Base-by-base conservation (phyloP, 53 echinoderm and acorn worm genomes). In the Holothuria scabra region DNA sequence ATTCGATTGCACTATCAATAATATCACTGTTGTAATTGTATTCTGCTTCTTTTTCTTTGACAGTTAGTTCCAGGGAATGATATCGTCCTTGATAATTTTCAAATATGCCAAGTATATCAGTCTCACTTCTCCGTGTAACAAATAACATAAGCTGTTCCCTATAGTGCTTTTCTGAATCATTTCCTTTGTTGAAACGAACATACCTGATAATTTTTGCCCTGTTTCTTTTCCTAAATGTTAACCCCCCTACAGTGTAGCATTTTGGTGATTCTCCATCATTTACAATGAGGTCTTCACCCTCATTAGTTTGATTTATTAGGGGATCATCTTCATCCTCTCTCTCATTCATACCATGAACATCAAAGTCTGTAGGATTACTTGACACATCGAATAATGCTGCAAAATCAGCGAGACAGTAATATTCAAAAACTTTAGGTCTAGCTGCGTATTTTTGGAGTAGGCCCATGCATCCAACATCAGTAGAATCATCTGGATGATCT, bases 361-460 rank as follows among this genome's bases (percentile, higher is more conserved):
- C 75, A 22, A 28, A 55, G 10, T 71, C 80, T 60, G 12, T 84
- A 74, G 12, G 18, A 59, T 68, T 87, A 46, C 31, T 41, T 35
- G 35, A 70, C 55, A 57, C 59, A 87, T 55, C 56, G 23, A 44
- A 84, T 22, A 11, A 62, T n/a, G 84, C 33, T 46, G 72, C 78
- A 83, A 58, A 86, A 29, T 86, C 79, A 41, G 86, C 86, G 12
- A 86, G 57, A 75, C 86, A 86, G 21, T 74, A 86, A 32, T n/a
- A 12, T n/a, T 86, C 56, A 8, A 86, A 26, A 7, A 65, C 5
- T 80, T 79, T 86, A 20, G 86, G 86, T 66, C 79, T 86, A 22
- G 29, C 57, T 32, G 79, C 56, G 60, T 79, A 86, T 23, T 62
- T 34, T 29, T 79, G 65, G n/a, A 79, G 56, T 22, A 56, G 8